Evolutionary conservation across 2,113 vertebrate species (phyloP), one percentile per base, ranked within the genome.

Genomic region (Phyllopteryx taeniolatus): DNA sequence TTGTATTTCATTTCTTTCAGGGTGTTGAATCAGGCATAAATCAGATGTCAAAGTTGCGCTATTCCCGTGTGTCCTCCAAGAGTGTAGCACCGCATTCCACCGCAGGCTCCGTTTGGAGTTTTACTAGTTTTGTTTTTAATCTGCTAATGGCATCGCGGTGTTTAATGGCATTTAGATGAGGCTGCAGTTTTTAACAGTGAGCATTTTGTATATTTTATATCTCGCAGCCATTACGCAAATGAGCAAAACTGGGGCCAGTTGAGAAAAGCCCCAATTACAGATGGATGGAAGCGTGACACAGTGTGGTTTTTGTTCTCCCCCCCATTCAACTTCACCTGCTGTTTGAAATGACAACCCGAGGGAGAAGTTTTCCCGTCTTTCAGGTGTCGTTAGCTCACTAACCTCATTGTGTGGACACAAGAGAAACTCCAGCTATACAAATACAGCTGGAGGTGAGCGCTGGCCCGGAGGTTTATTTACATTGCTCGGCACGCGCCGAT

Each of bases 391-490:
- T 69, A 62, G 76, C 67, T 67, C 20, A 61, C 67, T 42, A 47
- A 59, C 71, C 67, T 73, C 67, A 46, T 77, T 53, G 70, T 77
- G 84, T 63, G 79, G 70, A 82, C 47, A 2, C 70, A 76, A 74
- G 82, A 82, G 78, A 77, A 83, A 85, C 81, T 87, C 76, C 84
- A 89, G 87, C 86, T 88, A 88, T 79, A 86, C 86, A 89, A 88
- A 90, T 86, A 90, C 90, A 91, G 89, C 90, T 90, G 90, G 84
- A 88, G 85, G 87, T 78, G 82, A 80, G 81, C 78, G 27, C 22
- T 77, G 83, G 87, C 79, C 87, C 42, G 81, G 77, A 83, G 82
- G 85, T 88, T 88, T 91, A 90, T 91, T 91, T 90, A 86, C 89
- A 70, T 81, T 78, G 70, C 74, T 85, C 83, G 71, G 75, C 84